Conservation (phyloP, 2,888 invertebrate genomes). For the Polydrusus tereticollis region DNA sequence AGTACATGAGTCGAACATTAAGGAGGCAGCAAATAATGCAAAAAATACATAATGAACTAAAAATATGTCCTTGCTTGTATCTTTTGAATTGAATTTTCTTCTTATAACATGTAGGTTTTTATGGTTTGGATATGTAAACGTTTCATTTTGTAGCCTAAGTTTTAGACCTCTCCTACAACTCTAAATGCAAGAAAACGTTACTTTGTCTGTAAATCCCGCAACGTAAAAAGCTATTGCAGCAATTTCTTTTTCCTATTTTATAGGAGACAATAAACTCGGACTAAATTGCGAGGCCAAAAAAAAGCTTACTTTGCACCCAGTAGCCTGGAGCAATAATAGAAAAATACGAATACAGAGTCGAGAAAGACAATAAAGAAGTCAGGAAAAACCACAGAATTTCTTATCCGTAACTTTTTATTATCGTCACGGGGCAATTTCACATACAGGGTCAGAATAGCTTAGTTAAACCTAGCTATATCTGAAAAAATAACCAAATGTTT, state of each 20-base stretch:
- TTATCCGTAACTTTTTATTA: slow-evolving; percentile 27
- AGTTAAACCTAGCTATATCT: no score
- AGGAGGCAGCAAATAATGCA: no score
- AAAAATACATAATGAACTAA: no score
- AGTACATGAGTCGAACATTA: no score
- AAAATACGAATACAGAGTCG: slow-evolving; percentile 25
- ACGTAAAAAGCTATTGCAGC: slow-evolving; percentile 22
- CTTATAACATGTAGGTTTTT: no score
- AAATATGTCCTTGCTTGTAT: no score
- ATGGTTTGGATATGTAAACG: no score
- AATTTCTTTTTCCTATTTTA: slow-evolving; percentile 29
- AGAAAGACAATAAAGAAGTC: slow-evolving; percentile 38
- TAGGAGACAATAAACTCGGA: slow-evolving; percentile 25
- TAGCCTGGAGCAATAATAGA: slow-evolving; percentile 22
- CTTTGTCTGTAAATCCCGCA: background rate
- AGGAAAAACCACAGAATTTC: slow-evolving; percentile 28
- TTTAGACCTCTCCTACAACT: background rate
- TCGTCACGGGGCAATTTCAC: background rate
- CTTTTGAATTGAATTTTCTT: no score
- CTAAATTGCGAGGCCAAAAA: slow-evolving; percentile 29
- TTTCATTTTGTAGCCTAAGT: background rate
- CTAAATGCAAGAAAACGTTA: background rate
- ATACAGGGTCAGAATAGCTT: no score
- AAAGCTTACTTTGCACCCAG: slow-evolving; percentile 9
- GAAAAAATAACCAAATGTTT: no score